These are phyloP conservation scores for Gallinago stenura DNA, from an alignment of 2,797 vertebrate species.

Conservation along the genomic window DNA sequence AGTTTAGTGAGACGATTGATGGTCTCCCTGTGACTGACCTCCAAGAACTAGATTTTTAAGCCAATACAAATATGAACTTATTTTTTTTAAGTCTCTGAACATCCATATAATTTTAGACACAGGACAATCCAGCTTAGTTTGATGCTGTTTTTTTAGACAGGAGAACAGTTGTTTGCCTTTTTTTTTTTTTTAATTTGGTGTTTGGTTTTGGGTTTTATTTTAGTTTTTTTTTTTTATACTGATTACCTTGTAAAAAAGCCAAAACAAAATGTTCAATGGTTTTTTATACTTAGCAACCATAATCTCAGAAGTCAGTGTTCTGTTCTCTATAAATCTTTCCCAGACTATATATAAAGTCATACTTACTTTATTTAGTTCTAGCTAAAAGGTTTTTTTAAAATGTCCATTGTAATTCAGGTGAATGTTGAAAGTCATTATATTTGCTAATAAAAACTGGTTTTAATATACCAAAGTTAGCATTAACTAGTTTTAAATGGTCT, in stretches of 20 bases:
- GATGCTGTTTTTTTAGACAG: background rate
- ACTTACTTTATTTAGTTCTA: background rate
- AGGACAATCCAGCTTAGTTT: background rate
- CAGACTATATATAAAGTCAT: background rate
- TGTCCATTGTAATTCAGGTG: background rate
- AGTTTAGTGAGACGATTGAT: slow-evolving; percentile 28
- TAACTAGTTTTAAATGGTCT: background rate
- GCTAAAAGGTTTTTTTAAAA: background rate
- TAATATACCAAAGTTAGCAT: background rate
- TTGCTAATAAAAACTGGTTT: background rate
- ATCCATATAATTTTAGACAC: background rate
- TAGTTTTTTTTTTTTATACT: background rate
- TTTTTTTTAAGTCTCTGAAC: slow-evolving; percentile 19
- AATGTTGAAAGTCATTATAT: background rate
- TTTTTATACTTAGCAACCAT: background rate
- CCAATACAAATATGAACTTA: slow-evolving; percentile 51
- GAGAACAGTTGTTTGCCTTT: background rate
- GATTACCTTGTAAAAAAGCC: background rate
- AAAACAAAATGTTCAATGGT: background rate
- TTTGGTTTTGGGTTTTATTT: too few species aligned
- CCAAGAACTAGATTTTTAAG: slow-evolving; percentile 4
- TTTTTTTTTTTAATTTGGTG: background rate
- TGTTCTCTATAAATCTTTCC: background rate
- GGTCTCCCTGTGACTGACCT: slow-evolving; percentile 31
- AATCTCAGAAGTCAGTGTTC: background rate